Conservation (phyloP, 2,888 invertebrate species). For the Epirrhoe alternata region DNA sequence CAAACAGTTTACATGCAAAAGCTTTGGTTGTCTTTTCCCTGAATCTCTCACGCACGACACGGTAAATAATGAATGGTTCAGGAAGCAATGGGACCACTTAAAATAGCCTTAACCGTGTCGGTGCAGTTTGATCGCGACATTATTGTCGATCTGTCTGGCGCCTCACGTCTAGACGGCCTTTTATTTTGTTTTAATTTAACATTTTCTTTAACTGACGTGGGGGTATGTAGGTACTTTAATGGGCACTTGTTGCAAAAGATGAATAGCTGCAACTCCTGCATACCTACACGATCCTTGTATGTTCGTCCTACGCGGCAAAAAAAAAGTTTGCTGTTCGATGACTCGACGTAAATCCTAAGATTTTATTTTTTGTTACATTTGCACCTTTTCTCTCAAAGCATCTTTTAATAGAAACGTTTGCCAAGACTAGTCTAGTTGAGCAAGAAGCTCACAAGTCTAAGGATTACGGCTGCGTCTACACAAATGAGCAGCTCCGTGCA, state of each 20-base stretch:
- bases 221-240: slow-evolving; percentile 42
- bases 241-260: slow-evolving; percentile 40
- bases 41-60: slow-evolving; percentile 38
- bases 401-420: slow-evolving; percentile 17
- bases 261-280: slow-evolving; percentile 29
- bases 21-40: slow-evolving; percentile 28
- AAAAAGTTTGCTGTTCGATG: slow-evolving; percentile 34
- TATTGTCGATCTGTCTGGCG: slow-evolving; percentile 53
- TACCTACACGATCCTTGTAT: slow-evolving; percentile 28
- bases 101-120: slow-evolving; percentile 58
- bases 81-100: slow-evolving; percentile 59
- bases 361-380: slow-evolving; percentile 13
- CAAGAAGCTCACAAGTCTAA: slow-evolving; percentile 25
- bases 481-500: slow-evolving; percentile 35
- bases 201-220: slow-evolving; percentile 45
- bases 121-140: slow-evolving; percentile 54
- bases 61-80: slow-evolving; percentile 52
- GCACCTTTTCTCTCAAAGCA: slow-evolving; percentile 15
- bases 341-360: slow-evolving; percentile 36
- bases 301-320: slow-evolving; percentile 30
- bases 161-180: slow-evolving; percentile 58
- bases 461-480: slow-evolving; percentile 32
- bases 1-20: neutral
- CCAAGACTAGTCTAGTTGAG: slow-evolving; percentile 21
- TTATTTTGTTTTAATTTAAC: slow-evolving; percentile 57